Conservation (phyloP, 2,113 vertebrate genomes). For the Cichladusa arquata region DNA sequence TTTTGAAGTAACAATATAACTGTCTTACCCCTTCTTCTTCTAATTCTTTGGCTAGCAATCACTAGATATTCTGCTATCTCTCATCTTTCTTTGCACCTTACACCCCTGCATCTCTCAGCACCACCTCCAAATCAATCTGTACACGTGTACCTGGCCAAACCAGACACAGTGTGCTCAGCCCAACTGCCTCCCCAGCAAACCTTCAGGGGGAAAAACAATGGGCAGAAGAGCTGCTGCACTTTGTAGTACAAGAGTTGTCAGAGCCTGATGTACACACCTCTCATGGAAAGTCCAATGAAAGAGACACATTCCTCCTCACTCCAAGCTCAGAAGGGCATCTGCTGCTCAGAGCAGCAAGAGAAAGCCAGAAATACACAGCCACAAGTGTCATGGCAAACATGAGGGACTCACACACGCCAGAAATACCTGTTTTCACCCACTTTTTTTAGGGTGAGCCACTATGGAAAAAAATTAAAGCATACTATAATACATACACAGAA, state of each 20-base stretch:
- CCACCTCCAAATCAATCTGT: background rate
- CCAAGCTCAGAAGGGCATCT: background rate
- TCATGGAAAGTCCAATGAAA: background rate
- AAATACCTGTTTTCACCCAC: background rate
- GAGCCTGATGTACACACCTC: background rate
- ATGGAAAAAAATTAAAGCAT: background rate
- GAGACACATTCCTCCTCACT: background rate
- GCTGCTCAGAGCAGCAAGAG: background rate
- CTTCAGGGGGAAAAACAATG: rapidly evolving
- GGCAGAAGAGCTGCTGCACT: background rate
- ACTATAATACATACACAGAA: background rate
- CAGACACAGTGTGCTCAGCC: rapidly evolving
- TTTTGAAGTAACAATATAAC: background rate
- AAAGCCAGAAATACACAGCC: background rate
- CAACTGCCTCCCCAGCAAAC: background rate
- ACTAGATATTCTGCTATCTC: background rate
- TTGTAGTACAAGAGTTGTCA: background rate
- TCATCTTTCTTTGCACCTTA: background rate
- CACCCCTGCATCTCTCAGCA: background rate
- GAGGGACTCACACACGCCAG: background rate
- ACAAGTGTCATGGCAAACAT: background rate
- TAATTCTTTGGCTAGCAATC: background rate
- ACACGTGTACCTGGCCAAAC: rapidly evolving
- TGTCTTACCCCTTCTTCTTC: background rate
- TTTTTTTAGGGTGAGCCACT: background rate